Evolutionary conservation across 1,140 invertebrate genomes (phyloP).

Genomic region (Sitodiplosis mosellana): DNA sequence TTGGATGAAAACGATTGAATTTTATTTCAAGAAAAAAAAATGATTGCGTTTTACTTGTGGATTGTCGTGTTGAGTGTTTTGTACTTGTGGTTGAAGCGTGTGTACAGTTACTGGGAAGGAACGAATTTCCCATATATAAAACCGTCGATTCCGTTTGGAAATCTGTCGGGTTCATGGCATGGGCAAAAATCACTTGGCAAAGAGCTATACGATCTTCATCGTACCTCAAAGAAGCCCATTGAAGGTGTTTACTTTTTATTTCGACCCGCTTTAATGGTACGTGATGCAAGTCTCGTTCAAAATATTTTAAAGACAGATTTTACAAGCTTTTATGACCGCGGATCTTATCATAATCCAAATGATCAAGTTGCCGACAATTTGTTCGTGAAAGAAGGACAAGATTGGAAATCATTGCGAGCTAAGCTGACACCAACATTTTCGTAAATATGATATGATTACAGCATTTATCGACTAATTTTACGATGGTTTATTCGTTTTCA

Average conservation of each 20-base stretch:
- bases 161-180: constrained; percentile 8
- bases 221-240: constrained; percentile 7
- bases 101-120: constrained; percentile 15
- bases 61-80: background rate
- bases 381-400: constrained; percentile 24
- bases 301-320: constrained; percentile 27
- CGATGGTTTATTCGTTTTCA: no score
- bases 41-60: background rate
- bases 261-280: constrained; percentile 20
- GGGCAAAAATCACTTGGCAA: constrained; percentile 10
- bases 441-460: no score
- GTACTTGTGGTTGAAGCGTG: constrained; percentile 4
- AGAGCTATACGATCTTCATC: constrained; percentile 13
- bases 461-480: no score
- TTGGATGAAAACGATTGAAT: no score
- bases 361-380: constrained; percentile 21
- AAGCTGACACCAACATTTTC: constrained; percentile 36
- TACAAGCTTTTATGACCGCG: constrained; percentile 23
- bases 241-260: constrained; percentile 18
- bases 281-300: constrained; percentile 27
- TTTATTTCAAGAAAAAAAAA: no score
- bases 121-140: constrained; percentile 11
- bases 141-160: constrained; percentile 14
- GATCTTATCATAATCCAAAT: constrained; percentile 18
- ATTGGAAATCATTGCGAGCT: constrained; percentile 30